Conservation (phyloP, 2,888 invertebrate genomes). For the Dasysyrphus albostriatus region DNA sequence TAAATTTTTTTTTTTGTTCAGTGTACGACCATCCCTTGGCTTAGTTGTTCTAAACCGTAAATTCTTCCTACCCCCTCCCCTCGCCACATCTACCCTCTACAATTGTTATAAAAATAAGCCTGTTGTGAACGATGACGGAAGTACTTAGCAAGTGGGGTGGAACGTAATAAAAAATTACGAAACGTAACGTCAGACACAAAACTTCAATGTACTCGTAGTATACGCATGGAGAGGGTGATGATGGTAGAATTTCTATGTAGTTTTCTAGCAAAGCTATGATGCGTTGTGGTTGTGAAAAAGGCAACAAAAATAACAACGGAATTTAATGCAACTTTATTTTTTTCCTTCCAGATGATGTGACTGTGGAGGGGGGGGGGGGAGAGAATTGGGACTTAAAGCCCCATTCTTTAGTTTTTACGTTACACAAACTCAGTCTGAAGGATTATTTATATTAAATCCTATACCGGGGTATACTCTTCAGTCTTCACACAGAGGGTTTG, state of each 20-base stretch:
- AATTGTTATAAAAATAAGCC: slow-evolving; percentile 54
- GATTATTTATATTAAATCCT: slow-evolving; percentile 59
- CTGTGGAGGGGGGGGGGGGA: too few relatives aligned
- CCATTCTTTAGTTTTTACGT: slow-evolving; percentile 14
- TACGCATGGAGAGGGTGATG: slow-evolving; percentile 20
- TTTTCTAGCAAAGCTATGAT: slow-evolving; percentile 7
- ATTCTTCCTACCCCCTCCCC: background rate
- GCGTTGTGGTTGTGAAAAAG: slow-evolving; percentile 46
- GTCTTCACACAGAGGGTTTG: background rate
- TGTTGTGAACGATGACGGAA: slow-evolving; percentile 70
- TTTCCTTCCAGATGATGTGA: slow-evolving; percentile 2
- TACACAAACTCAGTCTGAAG: slow-evolving; percentile 49
- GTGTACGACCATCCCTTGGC: slow-evolving; percentile 39
- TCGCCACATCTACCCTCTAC: background rate
- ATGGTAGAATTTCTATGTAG: slow-evolving; percentile 1
- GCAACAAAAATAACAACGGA: slow-evolving; percentile 68
- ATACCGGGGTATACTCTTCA: too few relatives aligned
- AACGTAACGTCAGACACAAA: slow-evolving; percentile 62
- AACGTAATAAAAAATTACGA: slow-evolving; percentile 75
- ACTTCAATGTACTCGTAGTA: background rate
- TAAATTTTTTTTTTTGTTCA: slow-evolving; percentile 13
- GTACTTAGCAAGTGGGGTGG: slow-evolving; percentile 76
- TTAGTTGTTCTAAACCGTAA: background rate
- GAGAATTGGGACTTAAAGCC: slow-evolving; percentile 39
- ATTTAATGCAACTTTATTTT: slow-evolving; percentile 66